Conservation (phyloP, 1,140 invertebrate genomes). For the Drosophila aff. region DNA sequence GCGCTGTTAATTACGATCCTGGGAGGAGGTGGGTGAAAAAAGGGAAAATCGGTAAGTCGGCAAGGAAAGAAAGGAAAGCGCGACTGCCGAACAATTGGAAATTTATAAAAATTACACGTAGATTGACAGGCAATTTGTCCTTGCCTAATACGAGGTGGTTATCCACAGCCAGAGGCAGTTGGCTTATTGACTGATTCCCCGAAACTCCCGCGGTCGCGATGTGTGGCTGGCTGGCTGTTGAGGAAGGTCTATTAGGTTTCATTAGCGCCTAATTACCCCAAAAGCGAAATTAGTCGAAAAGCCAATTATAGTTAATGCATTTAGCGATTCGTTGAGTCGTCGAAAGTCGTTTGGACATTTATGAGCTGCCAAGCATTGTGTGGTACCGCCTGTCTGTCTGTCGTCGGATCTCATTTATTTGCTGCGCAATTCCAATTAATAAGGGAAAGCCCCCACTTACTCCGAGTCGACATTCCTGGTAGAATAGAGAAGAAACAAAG, state of each 20-base stretch:
- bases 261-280: constrained; percentile 76
- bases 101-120: constrained; percentile 83
- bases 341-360: constrained; percentile 45
- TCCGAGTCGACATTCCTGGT: constrained; percentile 13
- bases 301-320: constrained; percentile 81
- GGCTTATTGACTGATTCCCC: constrained; percentile 62
- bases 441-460: background rate
- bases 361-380: constrained; percentile 53
- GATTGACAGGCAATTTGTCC: constrained; percentile 82
- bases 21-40: constrained; percentile 16
- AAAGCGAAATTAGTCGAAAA: constrained; percentile 76
- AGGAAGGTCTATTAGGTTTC: constrained; percentile 62
- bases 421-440: constrained; percentile 47
- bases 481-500: constrained; percentile 37
- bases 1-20: constrained; percentile 71
- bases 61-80: constrained; percentile 5
- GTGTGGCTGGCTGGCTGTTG: constrained; percentile 40
- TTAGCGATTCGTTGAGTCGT: constrained; percentile 34
- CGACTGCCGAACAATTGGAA: constrained; percentile 55
- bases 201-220: constrained; percentile 41
- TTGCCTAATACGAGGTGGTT: constrained; percentile 66
- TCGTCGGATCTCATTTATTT: constrained; percentile 5
- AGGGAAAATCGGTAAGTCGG: background rate
- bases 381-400: constrained; percentile 25
- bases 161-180: constrained; percentile 47